Evolutionary conservation across 1,140 invertebrate species (phyloP).

Genomic region (Eueides isabella): DNA sequence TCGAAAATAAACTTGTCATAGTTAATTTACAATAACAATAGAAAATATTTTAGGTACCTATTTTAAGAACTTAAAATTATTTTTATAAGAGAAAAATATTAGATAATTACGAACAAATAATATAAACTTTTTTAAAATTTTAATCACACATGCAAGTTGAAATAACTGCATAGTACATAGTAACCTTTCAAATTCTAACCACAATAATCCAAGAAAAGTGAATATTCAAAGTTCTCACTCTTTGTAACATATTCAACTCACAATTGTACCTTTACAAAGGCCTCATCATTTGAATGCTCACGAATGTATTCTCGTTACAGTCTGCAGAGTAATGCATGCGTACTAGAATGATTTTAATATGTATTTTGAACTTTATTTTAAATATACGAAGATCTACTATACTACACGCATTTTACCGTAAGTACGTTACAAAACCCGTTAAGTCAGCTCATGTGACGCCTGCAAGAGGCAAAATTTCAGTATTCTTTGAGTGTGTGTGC

Average conservation of each 20-base stretch:
- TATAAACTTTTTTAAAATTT: not conserved
- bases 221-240: constrained; percentile 33
- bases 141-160: not conserved
- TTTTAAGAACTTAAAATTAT: too few relatives aligned
- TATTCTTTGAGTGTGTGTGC: constrained; percentile 51
- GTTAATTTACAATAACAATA: too few relatives aligned
- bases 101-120: too few relatives aligned
- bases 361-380: constrained; percentile 22
- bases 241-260: constrained; percentile 39
- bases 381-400: not conserved
- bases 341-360: not conserved
- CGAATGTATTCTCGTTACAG: constrained; percentile 40
- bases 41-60: too few relatives aligned
- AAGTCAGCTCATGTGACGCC: constrained; percentile 53
- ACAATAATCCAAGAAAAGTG: constrained; percentile 16
- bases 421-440: constrained; percentile 28
- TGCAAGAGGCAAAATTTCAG: constrained; percentile 70
- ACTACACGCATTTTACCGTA: not conserved
- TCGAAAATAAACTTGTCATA: not conserved
- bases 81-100: too few relatives aligned
- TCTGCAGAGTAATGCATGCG: constrained; percentile 10
- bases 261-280: constrained; percentile 48
- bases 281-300: constrained; percentile 46
- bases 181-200: not conserved
- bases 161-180: not conserved